These are phyloP conservation scores for Tokudaia tokunoshimensis DNA, from an alignment of 2,797 vertebrate species.

Conservation along the genomic window DNA sequence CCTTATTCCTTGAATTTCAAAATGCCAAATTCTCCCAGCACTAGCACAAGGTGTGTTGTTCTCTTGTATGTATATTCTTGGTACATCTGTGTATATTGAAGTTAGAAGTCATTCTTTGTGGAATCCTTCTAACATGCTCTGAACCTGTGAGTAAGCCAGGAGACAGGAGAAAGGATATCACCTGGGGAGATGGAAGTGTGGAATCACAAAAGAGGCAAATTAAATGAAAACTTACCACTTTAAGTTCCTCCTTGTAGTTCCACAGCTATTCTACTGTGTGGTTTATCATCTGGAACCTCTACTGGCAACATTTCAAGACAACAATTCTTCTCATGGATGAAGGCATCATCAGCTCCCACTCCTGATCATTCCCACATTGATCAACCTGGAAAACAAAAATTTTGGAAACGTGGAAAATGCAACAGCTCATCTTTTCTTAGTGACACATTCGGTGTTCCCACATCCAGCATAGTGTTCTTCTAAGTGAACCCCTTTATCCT, in stretches of 20 bases:
- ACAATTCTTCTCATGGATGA: not conserved
- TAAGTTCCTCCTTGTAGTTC: not conserved
- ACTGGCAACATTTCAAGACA: not conserved
- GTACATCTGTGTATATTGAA: not conserved
- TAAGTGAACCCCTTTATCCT: not conserved
- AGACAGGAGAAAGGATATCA: not conserved
- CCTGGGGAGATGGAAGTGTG: not conserved
- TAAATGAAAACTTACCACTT: not conserved
- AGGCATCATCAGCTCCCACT: not conserved
- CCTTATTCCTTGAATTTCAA: not conserved
- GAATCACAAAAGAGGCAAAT: conserved; percentile 5
- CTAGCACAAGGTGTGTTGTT: not conserved
- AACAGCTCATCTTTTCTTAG: not conserved
- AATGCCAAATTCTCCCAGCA: not conserved
- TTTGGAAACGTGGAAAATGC: not conserved
- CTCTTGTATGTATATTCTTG: not conserved
- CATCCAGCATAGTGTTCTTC: not conserved
- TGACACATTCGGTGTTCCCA: not conserved
- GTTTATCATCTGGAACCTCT: not conserved
- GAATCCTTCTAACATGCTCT: not conserved
- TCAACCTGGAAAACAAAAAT: not conserved
- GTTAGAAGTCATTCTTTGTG: not conserved
- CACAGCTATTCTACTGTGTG: not conserved
- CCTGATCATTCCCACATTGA: not conserved
- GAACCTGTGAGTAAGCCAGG: not conserved